Base-by-base conservation (phyloP, 2,797 vertebrate genomes). In the Phoxinus dragarum region DNA sequence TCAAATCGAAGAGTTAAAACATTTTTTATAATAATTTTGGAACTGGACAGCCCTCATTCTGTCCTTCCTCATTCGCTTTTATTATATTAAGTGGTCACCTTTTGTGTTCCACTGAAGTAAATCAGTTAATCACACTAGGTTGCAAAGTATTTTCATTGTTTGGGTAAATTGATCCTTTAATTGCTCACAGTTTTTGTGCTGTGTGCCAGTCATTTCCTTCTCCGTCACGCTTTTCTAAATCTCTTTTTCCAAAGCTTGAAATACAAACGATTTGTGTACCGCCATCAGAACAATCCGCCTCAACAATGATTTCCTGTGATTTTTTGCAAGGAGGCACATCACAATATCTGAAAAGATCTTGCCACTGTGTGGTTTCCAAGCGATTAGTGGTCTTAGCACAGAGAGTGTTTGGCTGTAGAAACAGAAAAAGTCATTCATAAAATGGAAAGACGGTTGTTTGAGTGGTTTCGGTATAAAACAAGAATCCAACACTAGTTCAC, bases 251-350 rank as follows among this genome's bases (percentile, higher is more conserved):
- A 56, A n/a, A 59, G 61, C 74, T 84, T 69, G 36, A 59, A 78
- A 54, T 56, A 34, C 47, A 59, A 56, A 71, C 56, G 12, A 68
- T 84, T 78, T 84, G 75, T 71, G 59, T 59, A 77, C 19, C 75
- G 7, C 66, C 8, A 34, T 40, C 31, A 27, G n/a, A 56, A 59
- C 40, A 34, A 11, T 82, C 38, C 6, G 0, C 49, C 12, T 56
- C 75, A 78, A 78, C 49, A 78, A 61, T 69, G 66, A 79, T 47
- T 71, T 84, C 42, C 7, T 77, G 36, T 59, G 74, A 56, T 67
- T 84, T 78, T 78, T 78, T 78, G 36, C 76, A 80, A 61, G 40
- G 14, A 79, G 75, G 19, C 64, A 56, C 23, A 72, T 44, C 23
- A 47, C 40, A 73, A 34, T 34, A 21, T 71, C 75, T 36, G 76